Percentiles rank a stretch among this genome's conserved stretches.
Evolutionary conservation across 2,888 invertebrate genomes (phyloP).

Genomic region (Gryllus longicercus): DNA sequence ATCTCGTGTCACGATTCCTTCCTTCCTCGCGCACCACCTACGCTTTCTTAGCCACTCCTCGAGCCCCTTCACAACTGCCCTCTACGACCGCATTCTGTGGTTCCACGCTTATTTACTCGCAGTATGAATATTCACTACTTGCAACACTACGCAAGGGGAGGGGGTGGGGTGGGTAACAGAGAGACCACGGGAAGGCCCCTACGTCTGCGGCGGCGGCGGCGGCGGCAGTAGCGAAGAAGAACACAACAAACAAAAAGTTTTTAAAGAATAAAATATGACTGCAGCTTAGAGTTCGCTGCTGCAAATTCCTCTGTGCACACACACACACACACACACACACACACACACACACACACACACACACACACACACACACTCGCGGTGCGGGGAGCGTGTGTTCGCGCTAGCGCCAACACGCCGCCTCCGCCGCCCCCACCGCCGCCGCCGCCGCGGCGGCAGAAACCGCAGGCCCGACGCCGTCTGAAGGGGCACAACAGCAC

Average conservation of each 20-base stretch:
- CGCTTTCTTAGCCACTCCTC: too few relatives aligned
- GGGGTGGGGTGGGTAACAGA: neutral
- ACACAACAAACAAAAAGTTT: neutral
- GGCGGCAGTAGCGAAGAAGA: neutral
- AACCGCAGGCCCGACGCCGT: neutral
- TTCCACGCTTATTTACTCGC: neutral
- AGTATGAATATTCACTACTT: conserved; percentile 17
- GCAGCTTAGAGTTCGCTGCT: conserved; percentile 17
- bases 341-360: neutral
- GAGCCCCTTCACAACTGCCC: neutral
- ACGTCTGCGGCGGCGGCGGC: neutral
- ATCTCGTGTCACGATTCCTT: too few relatives aligned
- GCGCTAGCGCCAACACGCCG: neutral
- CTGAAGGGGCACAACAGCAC: too few relatives aligned
- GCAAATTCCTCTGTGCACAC: neutral
- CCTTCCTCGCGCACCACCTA: too few relatives aligned
- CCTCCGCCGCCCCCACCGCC: too few relatives aligned
- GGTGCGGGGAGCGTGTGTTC: neutral
- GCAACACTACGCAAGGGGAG: neutral
- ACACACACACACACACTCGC: neutral
- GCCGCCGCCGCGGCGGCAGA: neutral
- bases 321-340: neutral
- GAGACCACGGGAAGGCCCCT: too few relatives aligned
- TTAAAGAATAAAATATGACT: conserved; percentile 17
- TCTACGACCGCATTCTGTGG: neutral